Evolutionary conservation across 2,797 vertebrate genomes (phyloP).

Genomic region (Melanotaenia nigrans): DNA sequence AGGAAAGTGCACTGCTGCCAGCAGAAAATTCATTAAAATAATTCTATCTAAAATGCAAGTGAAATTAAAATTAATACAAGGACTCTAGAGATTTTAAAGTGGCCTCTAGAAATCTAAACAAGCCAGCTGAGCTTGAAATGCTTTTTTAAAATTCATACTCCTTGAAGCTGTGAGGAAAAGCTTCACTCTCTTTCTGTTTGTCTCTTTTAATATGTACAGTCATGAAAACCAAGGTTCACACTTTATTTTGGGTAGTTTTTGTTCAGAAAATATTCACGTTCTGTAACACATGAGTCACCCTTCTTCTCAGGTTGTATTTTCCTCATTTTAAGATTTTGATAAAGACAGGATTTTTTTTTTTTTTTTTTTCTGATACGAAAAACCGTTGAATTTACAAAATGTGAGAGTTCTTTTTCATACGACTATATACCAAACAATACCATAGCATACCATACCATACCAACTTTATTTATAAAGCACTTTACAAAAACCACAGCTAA

Average conservation of each 20-base stretch:
- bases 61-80: conserved; percentile 30
- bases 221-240: neutral
- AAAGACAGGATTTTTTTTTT: neutral
- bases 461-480: too few relatives aligned
- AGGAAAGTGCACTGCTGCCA: conserved; percentile 6
- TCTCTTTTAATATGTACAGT: neutral
- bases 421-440: neutral
- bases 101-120: conserved; percentile 17
- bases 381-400: neutral
- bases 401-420: neutral
- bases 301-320: neutral
- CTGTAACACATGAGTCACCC: neutral
- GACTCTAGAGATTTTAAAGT: conserved; percentile 31
- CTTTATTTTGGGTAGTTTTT: neutral
- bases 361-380: neutral
- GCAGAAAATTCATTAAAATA: conserved; percentile 34
- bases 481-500: too few relatives aligned
- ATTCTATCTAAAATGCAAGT: conserved; percentile 20
- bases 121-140: conserved; percentile 19
- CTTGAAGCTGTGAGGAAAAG: conserved; percentile 2
- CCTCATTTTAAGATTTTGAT: neutral
- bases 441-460: too few relatives aligned
- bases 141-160: conserved; percentile 27
- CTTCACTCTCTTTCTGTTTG: neutral
- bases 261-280: neutral